Evolutionary conservation across 2,888 invertebrate species (phyloP).

Genomic region (Noctua janthe): DNA sequence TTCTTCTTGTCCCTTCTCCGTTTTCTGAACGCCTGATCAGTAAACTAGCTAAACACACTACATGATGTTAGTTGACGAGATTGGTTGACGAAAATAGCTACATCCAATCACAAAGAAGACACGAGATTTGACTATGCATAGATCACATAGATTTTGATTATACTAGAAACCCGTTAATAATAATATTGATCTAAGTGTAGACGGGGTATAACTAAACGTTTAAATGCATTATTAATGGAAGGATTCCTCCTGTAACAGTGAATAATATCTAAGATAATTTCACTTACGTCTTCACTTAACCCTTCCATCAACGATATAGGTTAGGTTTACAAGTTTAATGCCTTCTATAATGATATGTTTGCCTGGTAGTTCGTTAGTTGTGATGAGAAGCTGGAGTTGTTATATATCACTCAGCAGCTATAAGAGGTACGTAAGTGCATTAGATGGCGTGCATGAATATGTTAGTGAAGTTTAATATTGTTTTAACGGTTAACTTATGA

Average conservation of each 20-base stretch:
- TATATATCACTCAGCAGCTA: slow-evolving; percentile 29
- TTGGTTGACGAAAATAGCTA: not conserved
- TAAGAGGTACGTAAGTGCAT: not conserved
- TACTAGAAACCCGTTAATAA: not conserved
- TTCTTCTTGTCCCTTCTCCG: not conserved
- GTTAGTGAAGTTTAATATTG: slow-evolving; percentile 3
- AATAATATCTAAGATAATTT: not conserved
- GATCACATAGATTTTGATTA: not conserved
- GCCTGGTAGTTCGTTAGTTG: slow-evolving; percentile 35
- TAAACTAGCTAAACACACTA: not conserved
- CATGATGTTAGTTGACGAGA: not conserved
- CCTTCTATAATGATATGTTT: slow-evolving; percentile 16
- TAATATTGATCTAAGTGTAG: not conserved
- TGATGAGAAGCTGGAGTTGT: slow-evolving; percentile 3
- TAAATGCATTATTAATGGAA: not conserved
- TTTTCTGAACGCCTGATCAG: not conserved
- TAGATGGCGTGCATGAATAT: slow-evolving; percentile 25
- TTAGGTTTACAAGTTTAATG: slow-evolving; percentile 13
- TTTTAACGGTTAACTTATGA: not conserved
- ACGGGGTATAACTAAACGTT: not conserved
- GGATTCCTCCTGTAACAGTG: not conserved
- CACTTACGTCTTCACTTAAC: not conserved
- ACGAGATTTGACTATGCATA: not conserved
- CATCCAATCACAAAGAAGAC: not conserved
- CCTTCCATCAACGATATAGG: slow-evolving; percentile 10